Percentiles rank a stretch among this genome's conserved stretches.
phyloP scores from a whole-genome alignment of 2,113 vertebrate genomes.

The Entosphenus tridentatus region DNA sequence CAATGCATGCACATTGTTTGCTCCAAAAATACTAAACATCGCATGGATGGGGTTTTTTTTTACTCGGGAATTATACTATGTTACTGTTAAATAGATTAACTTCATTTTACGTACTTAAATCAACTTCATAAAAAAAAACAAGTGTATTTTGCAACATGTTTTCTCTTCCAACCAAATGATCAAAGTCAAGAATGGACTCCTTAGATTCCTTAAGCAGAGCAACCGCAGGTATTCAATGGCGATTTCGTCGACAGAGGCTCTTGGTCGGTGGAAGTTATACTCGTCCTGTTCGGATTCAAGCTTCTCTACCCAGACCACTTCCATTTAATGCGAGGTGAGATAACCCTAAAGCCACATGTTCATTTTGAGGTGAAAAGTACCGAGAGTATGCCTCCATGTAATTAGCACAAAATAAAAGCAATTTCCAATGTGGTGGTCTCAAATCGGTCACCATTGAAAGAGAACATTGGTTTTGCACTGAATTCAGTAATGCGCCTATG shows the following conservation, averaged over 20 bases:
- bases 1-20: too few relatives aligned
- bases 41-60: neutral
- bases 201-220: too few relatives aligned
- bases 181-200: too few relatives aligned
- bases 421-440: neutral
- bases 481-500: too few relatives aligned
- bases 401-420: too few relatives aligned
- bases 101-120: neutral
- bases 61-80: neutral
- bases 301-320: conserved; percentile 63
- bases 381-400: neutral
- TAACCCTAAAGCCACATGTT: neutral
- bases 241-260: conserved; percentile 81
- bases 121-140: too few relatives aligned
- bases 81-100: neutral
- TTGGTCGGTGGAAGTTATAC: conserved; percentile 71
- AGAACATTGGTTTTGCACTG: too few relatives aligned
- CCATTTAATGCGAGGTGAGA: conserved; percentile 53
- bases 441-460: neutral
- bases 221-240: conserved; percentile 56
- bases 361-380: neutral
- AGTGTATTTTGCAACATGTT: too few relatives aligned
- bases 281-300: conserved; percentile 79
- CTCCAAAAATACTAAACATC: neutral
- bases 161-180: too few relatives aligned